phyloP scores from a whole-genome alignment of 1,140 invertebrate species.

The Drosophila leontia region DNA sequence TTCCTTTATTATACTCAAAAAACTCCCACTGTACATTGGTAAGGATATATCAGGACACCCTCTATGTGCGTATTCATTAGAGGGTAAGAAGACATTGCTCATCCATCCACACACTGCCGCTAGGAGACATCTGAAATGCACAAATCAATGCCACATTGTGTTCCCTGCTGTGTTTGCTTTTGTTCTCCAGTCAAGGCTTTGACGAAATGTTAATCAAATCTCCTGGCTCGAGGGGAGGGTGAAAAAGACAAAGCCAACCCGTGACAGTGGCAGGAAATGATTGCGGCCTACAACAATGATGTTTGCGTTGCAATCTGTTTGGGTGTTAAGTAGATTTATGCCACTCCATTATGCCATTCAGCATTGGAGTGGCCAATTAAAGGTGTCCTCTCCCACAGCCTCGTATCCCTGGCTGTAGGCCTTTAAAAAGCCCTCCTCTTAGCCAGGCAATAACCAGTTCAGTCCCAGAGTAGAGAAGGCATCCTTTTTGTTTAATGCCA shows the following conservation, averaged over 20 bases:
- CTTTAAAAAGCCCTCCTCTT: constrained; percentile 19
- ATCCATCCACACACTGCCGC: constrained; percentile 10
- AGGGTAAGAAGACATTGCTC: constrained; percentile 2
- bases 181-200: constrained; percentile 31
- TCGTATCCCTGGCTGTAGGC: background rate
- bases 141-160: constrained; percentile 48
- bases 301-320: constrained; percentile 27
- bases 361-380: constrained; percentile 35
- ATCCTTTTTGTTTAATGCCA: constrained; percentile 12
- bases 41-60: background rate
- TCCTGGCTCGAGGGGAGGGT: constrained; percentile 1
- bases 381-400: constrained; percentile 5
- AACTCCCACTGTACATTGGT: background rate
- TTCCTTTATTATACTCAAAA: too few relatives aligned
- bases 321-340: constrained; percentile 51
- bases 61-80: constrained; percentile 16
- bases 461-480: background rate
- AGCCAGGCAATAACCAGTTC: constrained; percentile 2
- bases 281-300: constrained; percentile 35
- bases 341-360: constrained; percentile 45
- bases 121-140: constrained; percentile 26
- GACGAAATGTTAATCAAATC: constrained; percentile 63
- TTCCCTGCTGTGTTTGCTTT: constrained; percentile 20
- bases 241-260: constrained; percentile 24
- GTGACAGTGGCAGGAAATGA: constrained; percentile 1